Base-by-base conservation (phyloP, 2,113 vertebrate species). In the Gymnocephalus cernua region DNA sequence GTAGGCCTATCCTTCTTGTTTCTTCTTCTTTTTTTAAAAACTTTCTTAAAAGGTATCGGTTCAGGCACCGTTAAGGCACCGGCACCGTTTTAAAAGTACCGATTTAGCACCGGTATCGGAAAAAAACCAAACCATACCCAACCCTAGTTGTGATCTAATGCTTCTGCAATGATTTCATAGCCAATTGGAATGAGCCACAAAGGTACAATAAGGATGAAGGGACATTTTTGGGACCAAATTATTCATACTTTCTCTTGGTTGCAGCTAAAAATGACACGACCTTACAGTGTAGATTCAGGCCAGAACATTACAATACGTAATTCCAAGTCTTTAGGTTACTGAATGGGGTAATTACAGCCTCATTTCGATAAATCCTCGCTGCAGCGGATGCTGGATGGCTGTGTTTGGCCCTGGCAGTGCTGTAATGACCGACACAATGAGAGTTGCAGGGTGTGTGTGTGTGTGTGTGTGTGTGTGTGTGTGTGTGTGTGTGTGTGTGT, bases 291-390 rank as follows among this genome's bases (percentile, higher is more conserved):
- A 19, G 38, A 50, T 54, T 47, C 47, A 41, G 19, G 71, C 32
- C 19, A n/a, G 44, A 48, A 70, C 29, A 71, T 71, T 35, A 29
- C 15, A 21, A 35, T 54, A 21, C 16, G 35, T 25, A 29, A 23
- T 56, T n/a, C 2, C 8, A 59, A 23, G 23, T 72, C 10, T 63
- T 14, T 41, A 58, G 10, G 64, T 56, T 4, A 54, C n/a, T 83
- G 77, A 89, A 68, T 54, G 44, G 45, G 53, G 29, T 76, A 63
- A 79, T 85, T 74, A 89, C 75, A 70, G 58, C 27, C 64, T 81
- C 41, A 45, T 82, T 75, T 48, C 0, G 14, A 71, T 54, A 66
- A 51, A 80, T 57, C 64, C 86, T 67, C 0, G 4, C 29, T 61
- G 58, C 41, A 65, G 67, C 12, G 1, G 47, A 53, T 45, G 77